Evolutionary conservation across 2,113 vertebrate genomes (phyloP).

Genomic region (Ceyx cyanopectus): DNA sequence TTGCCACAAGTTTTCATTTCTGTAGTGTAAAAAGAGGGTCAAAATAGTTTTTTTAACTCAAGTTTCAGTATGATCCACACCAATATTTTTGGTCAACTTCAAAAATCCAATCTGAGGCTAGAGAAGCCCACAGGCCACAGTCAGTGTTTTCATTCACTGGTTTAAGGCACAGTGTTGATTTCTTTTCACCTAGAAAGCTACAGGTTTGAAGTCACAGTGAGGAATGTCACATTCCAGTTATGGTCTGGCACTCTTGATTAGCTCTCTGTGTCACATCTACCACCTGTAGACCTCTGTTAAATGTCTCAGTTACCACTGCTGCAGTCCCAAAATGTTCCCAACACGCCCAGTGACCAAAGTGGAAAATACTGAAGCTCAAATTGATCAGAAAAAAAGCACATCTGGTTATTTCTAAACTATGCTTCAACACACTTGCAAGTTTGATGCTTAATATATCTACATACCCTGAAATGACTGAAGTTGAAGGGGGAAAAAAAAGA

Average conservation of each 20-base stretch:
- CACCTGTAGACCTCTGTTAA: not conserved
- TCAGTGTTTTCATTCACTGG: slow-evolving; percentile 11
- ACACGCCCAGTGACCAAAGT: not conserved
- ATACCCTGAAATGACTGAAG: not conserved
- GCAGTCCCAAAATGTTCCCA: not conserved
- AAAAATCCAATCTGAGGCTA: slow-evolving; percentile 40
- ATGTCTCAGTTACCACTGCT: slow-evolving; percentile 19
- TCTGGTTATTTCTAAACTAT: not conserved
- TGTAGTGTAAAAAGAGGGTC: not conserved
- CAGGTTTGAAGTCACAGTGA: slow-evolving; percentile 73
- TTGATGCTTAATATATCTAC: not conserved
- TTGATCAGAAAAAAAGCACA: not conserved
- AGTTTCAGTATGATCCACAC: slow-evolving; percentile 1
- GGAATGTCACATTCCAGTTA: slow-evolving; percentile 35
- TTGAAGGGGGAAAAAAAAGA: not conserved
- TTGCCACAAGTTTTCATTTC: not conserved
- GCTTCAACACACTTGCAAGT: not conserved
- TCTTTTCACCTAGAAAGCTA: slow-evolving; percentile 44
- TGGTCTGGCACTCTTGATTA: slow-evolving; percentile 58
- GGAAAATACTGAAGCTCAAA: slow-evolving; percentile 34
- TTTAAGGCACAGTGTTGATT: slow-evolving; percentile 71
- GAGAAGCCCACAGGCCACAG: slow-evolving; percentile 15
- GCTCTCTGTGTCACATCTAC: not conserved
- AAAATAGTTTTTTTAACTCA: not conserved
- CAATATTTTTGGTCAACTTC: slow-evolving; percentile 17